Conservation (phyloP, 2,797 vertebrate genomes). For the Acipenser transmontanus region DNA sequence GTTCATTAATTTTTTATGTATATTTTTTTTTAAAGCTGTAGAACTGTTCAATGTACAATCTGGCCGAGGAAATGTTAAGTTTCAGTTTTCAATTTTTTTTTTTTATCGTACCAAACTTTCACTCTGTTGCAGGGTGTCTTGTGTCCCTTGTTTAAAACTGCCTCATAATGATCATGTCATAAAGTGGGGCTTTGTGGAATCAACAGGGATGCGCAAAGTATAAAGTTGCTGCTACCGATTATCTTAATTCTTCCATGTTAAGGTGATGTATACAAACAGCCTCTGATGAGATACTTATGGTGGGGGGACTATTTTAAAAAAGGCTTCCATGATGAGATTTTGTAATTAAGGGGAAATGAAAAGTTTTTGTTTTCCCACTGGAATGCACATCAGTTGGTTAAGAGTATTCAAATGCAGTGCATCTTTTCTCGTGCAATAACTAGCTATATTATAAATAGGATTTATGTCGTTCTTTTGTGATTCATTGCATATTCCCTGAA, state of each 20-base stretch:
- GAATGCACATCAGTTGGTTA: conserved; percentile 97
- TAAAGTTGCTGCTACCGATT: conserved; percentile 94
- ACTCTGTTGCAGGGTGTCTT: conserved; percentile 53
- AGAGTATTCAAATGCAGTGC: conserved; percentile 79
- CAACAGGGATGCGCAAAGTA: conserved; percentile 99
- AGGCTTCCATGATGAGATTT: conserved; percentile 52
- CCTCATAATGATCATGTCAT: conserved; percentile 60
- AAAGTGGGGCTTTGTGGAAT: conserved; percentile 81
- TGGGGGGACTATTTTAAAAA: conserved; percentile 23
- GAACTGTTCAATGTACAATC: conserved; percentile 80
- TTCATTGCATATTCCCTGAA: conserved; percentile 34
- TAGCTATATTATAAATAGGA: conserved; percentile 61
- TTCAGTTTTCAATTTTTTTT: conserved; percentile 28
- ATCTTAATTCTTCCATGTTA: conserved; percentile 76
- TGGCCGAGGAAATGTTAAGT: conserved; percentile 68
- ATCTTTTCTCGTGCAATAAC: conserved; percentile 97
- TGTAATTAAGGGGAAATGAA: conserved; percentile 71
- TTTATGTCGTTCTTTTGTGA: conserved; percentile 44
- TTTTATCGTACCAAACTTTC: conserved; percentile 54
- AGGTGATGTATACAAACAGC: conserved; percentile 42
- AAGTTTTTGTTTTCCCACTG: conserved; percentile 59
- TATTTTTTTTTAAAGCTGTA: conserved; percentile 74
- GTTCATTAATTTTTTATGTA: conserved; percentile 64
- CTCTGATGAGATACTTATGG: conserved; percentile 40
- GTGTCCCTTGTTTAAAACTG: conserved; percentile 46